Evolutionary conservation across 2,797 vertebrate genomes (phyloP).

Genomic region (Pseudochaenichthys georgianus): DNA sequence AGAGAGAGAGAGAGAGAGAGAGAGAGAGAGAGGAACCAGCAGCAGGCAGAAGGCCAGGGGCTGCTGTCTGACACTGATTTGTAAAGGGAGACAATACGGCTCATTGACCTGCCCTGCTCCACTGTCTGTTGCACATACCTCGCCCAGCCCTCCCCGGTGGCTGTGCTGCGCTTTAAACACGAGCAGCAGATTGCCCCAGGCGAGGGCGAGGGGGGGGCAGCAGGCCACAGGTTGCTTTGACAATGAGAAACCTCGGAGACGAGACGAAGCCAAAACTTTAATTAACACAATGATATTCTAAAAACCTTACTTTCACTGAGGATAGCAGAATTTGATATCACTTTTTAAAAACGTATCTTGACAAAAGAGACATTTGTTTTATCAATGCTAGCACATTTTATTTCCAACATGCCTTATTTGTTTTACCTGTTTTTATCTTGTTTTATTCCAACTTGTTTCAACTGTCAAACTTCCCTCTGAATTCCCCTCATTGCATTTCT

Average conservation of each 20-base stretch:
- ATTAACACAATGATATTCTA: conserved; percentile 18
- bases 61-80: conserved; percentile 89
- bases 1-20: too few relatives aligned
- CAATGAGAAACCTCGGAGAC: conserved; percentile 76
- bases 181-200: conserved; percentile 81
- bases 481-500: too few relatives aligned
- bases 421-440: too few relatives aligned
- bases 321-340: too few relatives aligned
- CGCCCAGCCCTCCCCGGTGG: conserved; percentile 68
- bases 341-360: too few relatives aligned
- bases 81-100: conserved; percentile 85
- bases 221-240: conserved; percentile 81
- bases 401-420: too few relatives aligned
- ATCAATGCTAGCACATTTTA: too few relatives aligned
- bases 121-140: conserved; percentile 87
- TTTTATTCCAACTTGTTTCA: too few relatives aligned
- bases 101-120: conserved; percentile 83
- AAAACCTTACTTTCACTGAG: background rate
- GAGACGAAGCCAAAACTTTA: conserved; percentile 38
- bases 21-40: conserved; percentile 26
- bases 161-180: conserved; percentile 74
- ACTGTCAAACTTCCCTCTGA: too few relatives aligned
- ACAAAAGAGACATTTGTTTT: too few relatives aligned
- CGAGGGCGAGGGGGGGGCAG: conserved; percentile 3
- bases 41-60: conserved; percentile 83